Base-by-base conservation (phyloP, 1,140 invertebrate genomes). In the Rhysida immarginata region DNA sequence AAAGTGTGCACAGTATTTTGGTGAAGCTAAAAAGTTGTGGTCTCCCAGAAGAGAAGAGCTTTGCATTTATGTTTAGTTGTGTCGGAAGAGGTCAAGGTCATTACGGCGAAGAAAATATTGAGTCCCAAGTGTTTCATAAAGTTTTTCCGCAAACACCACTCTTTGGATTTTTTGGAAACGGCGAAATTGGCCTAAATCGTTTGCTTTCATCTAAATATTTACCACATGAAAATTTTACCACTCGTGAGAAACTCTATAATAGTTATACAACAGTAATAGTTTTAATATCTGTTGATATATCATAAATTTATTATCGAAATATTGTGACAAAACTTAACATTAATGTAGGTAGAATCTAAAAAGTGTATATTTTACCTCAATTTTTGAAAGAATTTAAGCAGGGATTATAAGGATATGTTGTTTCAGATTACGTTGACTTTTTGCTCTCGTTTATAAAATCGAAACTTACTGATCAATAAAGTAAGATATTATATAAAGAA, bases 21-120 rank as follows among this genome's bases (percentile, higher is more conserved):
- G 53, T 61, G 51, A 56, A 64, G 62, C 61, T 74, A 27, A 70
- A 70, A 62, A 59, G 65, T 3, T 61, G 60, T 53, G 61, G 63
- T 26, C 26, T 71, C 25, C 62, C 67, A 16, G 64, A 69, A 44
- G 54, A 69, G 2, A 64, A 67, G 1, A 71, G 68, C 49, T 64
- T 78, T 55, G 78, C 69, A 35, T 73, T 79, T 48, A 80, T 80
- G 76, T 78, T 79, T 66, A 72, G 76, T 1, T 81, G 79, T 61
- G 66, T 70, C 35, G 77, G 70, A 3, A 64, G 79, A 21, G 78
- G 77, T 1, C 35, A 49, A 29, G 25, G 58, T 8, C 65, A 71
- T 58, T 70, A 74, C 46, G 24, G 63, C 0, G 62, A 68, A n/a
- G 52, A 63, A 11, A 69, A 78, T 61, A 70, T 77, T 1, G 80